Base-by-base conservation (phyloP, 2,797 vertebrate genomes). In the Darevskia nairensis region DNA sequence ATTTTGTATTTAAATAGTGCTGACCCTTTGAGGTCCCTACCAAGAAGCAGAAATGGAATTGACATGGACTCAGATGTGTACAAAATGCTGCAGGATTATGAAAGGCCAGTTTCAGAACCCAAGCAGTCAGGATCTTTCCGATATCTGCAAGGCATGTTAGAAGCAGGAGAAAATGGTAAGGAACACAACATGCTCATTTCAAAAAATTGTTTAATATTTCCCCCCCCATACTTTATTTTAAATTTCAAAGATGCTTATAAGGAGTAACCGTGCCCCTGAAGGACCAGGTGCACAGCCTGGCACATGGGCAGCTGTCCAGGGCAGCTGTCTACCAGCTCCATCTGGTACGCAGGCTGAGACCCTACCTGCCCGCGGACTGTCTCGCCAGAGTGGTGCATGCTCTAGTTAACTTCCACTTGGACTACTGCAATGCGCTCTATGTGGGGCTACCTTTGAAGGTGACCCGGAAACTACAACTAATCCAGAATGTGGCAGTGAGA, bases 61-160 rank as follows among this genome's bases (percentile, higher is more conserved):
- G 97, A 99, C 91, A 89, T 96, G 15, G 97, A 98, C 91, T 99
- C 99, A 0, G 98, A 98, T 8, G 99, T 99, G 93, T 99, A 99
- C 97, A 98, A 97, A 97, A 99, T 99, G 99, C 98, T 99, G 39
- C 98, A 98, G 95, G 98, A 99, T 94, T 96, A 98, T 3, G 97
- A 98, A 13, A 98, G 97, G 0, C 96, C 96, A 0, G 1, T 95
- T 29, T 96, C 98, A 0, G 98, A 98, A 86, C 99, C 99, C 17
- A 99, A 99, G 94, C 99, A 99, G 95, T 99, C 99, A 0, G 98
- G 98, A 46, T 99, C 99, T 85, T 99, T 99, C 96, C 98, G 98
- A 82, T 99, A 99, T 94, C 95, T 99, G 41, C 99, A 99, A 95
- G 99, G 98, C 92, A 99, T 99, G 95, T 95, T 99, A 87, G 98